Conservation (phyloP, 2,888 invertebrate species). For the Nomada flava region DNA sequence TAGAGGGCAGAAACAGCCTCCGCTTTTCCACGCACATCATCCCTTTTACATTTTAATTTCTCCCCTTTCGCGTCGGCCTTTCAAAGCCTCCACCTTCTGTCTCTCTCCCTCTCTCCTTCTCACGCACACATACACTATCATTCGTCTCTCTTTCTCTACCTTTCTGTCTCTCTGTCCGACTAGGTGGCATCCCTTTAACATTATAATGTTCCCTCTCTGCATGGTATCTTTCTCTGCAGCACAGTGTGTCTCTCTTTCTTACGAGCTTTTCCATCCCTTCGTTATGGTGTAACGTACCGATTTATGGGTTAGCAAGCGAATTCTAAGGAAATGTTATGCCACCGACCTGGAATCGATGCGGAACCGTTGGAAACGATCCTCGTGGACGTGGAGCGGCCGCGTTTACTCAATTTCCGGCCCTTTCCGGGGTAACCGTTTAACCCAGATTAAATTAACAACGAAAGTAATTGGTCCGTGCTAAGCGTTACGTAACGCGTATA, state of each 20-base stretch:
- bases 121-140: background rate
- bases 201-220: constrained; percentile 79
- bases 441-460: constrained; percentile 53
- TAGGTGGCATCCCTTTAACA: constrained; percentile 83
- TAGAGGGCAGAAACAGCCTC: constrained; percentile 69
- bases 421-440: constrained; percentile 52
- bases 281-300: constrained; percentile 78
- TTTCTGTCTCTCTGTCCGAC: constrained; percentile 41
- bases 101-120: constrained; percentile 25
- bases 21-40: constrained; percentile 82
- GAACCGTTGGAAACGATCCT: constrained; percentile 76
- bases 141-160: no score
- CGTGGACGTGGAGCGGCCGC: constrained; percentile 44
- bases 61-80: constrained; percentile 82
- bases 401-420: constrained; percentile 46
- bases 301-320: constrained; percentile 78
- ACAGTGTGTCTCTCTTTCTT: constrained; percentile 47
- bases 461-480: constrained; percentile 51
- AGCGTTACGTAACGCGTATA: constrained; percentile 31
- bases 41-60: constrained; percentile 84
- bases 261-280: constrained; percentile 66
- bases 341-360: constrained; percentile 79
- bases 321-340: constrained; percentile 81
- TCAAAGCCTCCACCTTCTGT: constrained; percentile 71
- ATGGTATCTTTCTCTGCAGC: constrained; percentile 51